Percentiles rank a stretch among this genome's conserved stretches.
Evolutionary conservation across 2,797 vertebrate genomes (phyloP).

Genomic region (Aphelocoma californica): DNA sequence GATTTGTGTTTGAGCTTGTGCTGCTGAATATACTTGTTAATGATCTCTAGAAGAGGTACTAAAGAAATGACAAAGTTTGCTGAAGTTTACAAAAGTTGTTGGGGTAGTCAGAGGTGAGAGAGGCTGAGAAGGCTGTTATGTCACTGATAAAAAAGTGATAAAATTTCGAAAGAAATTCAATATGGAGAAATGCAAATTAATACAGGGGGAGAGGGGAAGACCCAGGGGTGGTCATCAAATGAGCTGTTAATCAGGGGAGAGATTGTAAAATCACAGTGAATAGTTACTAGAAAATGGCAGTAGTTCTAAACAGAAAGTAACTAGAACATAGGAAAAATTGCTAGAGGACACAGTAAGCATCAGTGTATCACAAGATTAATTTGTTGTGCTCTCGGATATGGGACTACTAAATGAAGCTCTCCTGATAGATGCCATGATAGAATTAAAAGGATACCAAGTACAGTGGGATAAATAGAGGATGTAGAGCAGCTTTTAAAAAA

Average conservation of each 20-base stretch:
- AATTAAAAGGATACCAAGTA: neutral
- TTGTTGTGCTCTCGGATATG: neutral
- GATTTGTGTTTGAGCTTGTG: neutral
- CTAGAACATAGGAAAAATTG: neutral
- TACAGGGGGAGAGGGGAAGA: fast-evolving
- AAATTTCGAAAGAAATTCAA: neutral
- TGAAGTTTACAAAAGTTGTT: neutral
- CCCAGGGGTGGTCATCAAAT: neutral
- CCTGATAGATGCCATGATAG: neutral
- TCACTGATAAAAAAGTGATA: neutral
- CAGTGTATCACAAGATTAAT: neutral
- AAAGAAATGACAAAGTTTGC: neutral
- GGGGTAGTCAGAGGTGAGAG: neutral
- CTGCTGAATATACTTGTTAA: neutral
- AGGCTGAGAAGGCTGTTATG: neutral
- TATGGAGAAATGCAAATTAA: neutral
- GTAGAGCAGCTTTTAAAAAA: neutral
- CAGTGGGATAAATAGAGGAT: neutral
- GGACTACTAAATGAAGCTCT: neutral
- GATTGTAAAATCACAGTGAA: neutral
- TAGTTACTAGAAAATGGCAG: neutral
- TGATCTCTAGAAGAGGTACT: neutral
- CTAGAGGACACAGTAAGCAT: neutral
- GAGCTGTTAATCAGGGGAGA: neutral
- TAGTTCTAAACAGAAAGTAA: neutral